Evolutionary conservation across 2,888 invertebrate species (phyloP), one percentile per base, ranked within the genome.

Genomic region (Pseudococcus longispinus): DNA sequence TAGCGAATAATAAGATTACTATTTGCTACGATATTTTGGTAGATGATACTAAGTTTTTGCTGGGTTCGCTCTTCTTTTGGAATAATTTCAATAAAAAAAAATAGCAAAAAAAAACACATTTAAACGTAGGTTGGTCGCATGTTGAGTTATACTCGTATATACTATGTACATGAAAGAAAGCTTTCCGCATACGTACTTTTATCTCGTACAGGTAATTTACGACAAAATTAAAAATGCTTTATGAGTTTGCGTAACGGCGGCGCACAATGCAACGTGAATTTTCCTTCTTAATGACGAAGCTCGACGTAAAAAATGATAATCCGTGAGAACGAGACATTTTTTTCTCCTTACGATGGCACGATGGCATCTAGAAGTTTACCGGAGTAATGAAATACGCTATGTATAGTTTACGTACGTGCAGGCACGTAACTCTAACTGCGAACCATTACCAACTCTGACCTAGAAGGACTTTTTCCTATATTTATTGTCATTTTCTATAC

Each of bases 261-360:
- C 42, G 23, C 13, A 42, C 42, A 42, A 8, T 42, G 8, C 20
- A 11, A 2, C 15, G 2, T 37, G 42, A 80, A 42, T 74, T 74
- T 74, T 18, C 32, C 74, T 20, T 80, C 77, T 42, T 80, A 80
- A 80, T 80, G 77, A 80, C 42, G 77, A 42, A 80, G n/a, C 29
- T 70, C 70, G 70, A 29, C 18, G 70, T 8, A 26, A 18, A 32
- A 26, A 70, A 70, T 18, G 18, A 70, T 70, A 70, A 70, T 70
- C 32, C 70, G 29, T 29, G 29, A 70, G 70, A 29, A 70, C 32
- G 32, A 70, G 29, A 18, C 18, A 3, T 70, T 70, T 70, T 70
- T 70, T 70, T 70, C 26, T 70, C 18, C 32, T 70, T 29, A 23
- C 60, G 23, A 60, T 23, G 60, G 60, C 18, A 9, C 60, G 23